Percentiles rank a stretch among this genome's conserved stretches.
Conservation (phyloP, 2,888 invertebrate genomes). For the Melieria crassipennis region DNA sequence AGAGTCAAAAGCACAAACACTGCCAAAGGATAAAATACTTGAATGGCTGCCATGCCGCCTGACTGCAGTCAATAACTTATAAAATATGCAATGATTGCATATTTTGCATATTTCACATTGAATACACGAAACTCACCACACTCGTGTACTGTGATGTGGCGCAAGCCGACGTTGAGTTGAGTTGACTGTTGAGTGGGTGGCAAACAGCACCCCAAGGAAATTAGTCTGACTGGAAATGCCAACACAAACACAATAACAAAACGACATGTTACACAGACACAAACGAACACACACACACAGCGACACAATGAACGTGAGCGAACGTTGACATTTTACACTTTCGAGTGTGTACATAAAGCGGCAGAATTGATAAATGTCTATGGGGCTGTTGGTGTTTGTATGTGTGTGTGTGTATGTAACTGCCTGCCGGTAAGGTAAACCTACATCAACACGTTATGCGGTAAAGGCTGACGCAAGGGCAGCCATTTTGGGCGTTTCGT, state of each 20-base stretch:
- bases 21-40: no score
- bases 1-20: no score
- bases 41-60: not conserved
- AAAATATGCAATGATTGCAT: constrained; percentile 47
- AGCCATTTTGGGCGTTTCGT: no score
- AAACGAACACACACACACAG: no score
- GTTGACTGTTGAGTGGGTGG: no score
- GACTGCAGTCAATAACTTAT: constrained; percentile 41
- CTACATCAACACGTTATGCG: constrained; percentile 29
- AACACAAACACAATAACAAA: constrained; percentile 28
- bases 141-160: no score
- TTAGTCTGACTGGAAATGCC: constrained; percentile 60
- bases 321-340: constrained; percentile 45
- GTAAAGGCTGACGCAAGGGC: no score
- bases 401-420: not conserved
- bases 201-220: constrained; percentile 52
- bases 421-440: constrained; percentile 28
- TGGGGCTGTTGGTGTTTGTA: constrained; percentile 3
- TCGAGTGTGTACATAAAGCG: constrained; percentile 10
- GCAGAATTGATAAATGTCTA: constrained; percentile 4
- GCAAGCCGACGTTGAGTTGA: no score
- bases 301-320: no score
- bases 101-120: constrained; percentile 39
- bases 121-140: no score
- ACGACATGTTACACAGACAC: no score